Evolutionary conservation across 2,888 invertebrate species (phyloP).

Genomic region (Agrotis segetum): DNA sequence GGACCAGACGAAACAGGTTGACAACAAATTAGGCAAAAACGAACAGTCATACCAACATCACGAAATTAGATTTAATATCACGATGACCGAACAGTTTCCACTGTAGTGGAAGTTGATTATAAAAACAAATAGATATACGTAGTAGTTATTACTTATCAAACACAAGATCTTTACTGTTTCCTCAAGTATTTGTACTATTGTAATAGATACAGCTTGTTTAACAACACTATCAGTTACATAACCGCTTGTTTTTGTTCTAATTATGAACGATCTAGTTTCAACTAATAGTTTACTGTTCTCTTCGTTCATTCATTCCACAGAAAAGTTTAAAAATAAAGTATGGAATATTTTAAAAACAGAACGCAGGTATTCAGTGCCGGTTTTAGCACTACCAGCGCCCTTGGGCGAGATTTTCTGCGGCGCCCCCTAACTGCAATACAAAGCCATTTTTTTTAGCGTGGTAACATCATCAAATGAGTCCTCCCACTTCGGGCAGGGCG

Average conservation of each 20-base stretch:
- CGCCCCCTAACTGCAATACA: no score
- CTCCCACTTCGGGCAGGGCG: no score
- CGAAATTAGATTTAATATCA: constrained; percentile 5
- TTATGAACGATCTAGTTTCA: constrained; percentile 25
- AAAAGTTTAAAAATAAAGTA: constrained; percentile 34
- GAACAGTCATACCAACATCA: constrained; percentile 6
- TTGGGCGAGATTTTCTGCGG: no score
- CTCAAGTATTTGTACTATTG: constrained; percentile 24
- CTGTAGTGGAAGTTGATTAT: constrained; percentile 15
- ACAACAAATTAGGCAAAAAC: constrained; percentile 1
- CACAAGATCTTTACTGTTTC: constrained; percentile 23
- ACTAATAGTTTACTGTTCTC: neutral
- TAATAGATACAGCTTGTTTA: neutral
- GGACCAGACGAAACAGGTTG: neutral
- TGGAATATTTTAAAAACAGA: constrained; percentile 38
- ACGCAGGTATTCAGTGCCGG: constrained; percentile 17
- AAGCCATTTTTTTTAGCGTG: no score
- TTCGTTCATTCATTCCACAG: neutral
- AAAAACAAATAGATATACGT: constrained; percentile 26
- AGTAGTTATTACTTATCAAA: constrained; percentile 12
- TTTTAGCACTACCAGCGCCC: no score
- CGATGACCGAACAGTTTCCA: constrained; percentile 19
- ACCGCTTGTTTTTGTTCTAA: constrained; percentile 19
- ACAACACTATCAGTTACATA: constrained; percentile 12
- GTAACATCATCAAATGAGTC: no score